phyloP scores from a whole-genome alignment of 2,888 invertebrate genomes.

The Leptopilina syphax region DNA sequence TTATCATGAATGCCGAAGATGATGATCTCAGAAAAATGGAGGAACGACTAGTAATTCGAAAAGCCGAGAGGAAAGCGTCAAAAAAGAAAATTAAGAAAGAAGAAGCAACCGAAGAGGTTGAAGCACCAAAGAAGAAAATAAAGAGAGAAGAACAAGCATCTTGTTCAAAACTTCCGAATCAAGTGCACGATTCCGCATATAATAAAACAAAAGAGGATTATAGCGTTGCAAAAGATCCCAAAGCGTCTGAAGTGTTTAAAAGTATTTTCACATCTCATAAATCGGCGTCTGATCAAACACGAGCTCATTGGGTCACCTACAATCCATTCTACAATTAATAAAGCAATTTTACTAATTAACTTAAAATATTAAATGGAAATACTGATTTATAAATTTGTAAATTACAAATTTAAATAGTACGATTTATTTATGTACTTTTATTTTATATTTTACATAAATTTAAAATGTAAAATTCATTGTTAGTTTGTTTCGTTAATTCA shows the following conservation, averaged over 20 bases:
- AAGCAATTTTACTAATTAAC: not conserved
- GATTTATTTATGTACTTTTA: no score
- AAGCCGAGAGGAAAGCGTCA: slow-evolving; percentile 81
- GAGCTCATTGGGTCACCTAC: slow-evolving; percentile 98
- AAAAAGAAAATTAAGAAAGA: slow-evolving; percentile 83
- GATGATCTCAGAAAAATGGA: slow-evolving; percentile 79
- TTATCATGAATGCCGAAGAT: slow-evolving; percentile 87
- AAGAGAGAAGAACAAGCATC: slow-evolving; percentile 76
- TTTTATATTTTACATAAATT: no score
- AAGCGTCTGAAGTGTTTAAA: slow-evolving; percentile 93
- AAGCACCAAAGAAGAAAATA: slow-evolving; percentile 64
- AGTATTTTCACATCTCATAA: slow-evolving; percentile 95
- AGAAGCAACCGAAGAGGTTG: slow-evolving; percentile 53
- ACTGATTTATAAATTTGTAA: not conserved
- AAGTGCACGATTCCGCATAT: slow-evolving; percentile 82
- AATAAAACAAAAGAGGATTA: slow-evolving; percentile 89
- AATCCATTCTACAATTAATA: slow-evolving; percentile 94
- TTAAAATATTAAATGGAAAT: not conserved
- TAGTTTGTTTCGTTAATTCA: no score
- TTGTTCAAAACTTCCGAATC: slow-evolving; percentile 53
- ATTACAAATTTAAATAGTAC: no score
- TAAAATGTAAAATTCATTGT: no score
- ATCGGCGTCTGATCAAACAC: slow-evolving; percentile 89
- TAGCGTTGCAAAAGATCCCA: slow-evolving; percentile 94
- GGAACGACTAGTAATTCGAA: slow-evolving; percentile 85